These are phyloP conservation scores for Coptotermes formosanus DNA, from an alignment of 1,140 invertebrate genomes.

Conservation along the genomic window DNA sequence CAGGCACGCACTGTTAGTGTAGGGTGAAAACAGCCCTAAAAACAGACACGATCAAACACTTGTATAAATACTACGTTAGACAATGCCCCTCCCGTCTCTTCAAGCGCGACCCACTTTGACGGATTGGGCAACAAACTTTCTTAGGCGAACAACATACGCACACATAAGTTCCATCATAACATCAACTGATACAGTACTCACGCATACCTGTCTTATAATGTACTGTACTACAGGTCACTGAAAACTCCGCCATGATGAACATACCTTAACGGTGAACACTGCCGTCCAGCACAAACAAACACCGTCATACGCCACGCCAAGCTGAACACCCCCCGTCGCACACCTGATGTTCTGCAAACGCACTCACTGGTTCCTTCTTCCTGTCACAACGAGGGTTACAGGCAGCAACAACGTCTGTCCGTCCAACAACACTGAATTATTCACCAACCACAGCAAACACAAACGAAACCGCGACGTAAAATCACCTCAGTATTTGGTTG, in stretches of 20 bases:
- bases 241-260: not conserved
- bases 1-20: too few species aligned
- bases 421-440: not conserved
- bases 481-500: not conserved
- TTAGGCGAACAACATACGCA: too few species aligned
- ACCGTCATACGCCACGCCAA: not conserved
- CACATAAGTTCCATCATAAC: too few species aligned
- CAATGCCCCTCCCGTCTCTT: too few species aligned
- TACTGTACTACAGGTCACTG: not conserved
- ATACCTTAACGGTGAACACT: not conserved
- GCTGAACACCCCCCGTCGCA: not conserved
- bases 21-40: too few species aligned
- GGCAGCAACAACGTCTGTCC: not conserved
- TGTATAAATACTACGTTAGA: too few species aligned
- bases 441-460: not conserved
- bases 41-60: too few species aligned
- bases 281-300: not conserved
- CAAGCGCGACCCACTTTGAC: too few species aligned
- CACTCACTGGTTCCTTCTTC: not conserved
- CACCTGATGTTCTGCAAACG: not conserved
- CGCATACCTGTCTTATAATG: too few species aligned
- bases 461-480: not conserved
- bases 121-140: too few species aligned
- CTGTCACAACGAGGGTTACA: not conserved
- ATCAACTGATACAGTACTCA: too few species aligned